Conservation (phyloP, 2,113 vertebrate species). For the Passerina amoena region DNA sequence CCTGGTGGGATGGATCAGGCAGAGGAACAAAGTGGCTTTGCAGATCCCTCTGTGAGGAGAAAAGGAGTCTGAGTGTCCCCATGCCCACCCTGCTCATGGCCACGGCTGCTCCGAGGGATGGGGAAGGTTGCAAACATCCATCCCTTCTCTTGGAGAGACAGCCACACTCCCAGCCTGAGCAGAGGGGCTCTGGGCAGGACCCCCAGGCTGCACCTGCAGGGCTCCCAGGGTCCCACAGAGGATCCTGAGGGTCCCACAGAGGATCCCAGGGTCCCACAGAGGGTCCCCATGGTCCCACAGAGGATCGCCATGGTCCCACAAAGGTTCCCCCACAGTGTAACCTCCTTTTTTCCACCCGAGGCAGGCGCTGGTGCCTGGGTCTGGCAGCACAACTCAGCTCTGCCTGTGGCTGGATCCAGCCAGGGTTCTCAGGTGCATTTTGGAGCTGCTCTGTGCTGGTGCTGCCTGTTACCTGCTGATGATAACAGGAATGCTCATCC, state of each 20-base stretch:
- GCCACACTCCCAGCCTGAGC: accelerated
- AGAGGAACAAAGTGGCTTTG: neutral
- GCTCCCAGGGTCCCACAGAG: neutral
- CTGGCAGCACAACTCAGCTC: accelerated
- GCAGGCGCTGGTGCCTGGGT: accelerated
- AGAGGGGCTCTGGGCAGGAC: neutral
- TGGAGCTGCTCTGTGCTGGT: neutral
- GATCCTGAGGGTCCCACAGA: too few relatives aligned
- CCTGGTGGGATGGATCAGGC: accelerated
- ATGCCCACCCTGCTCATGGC: accelerated
- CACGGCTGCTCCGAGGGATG: neutral
- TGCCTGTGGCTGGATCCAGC: neutral
- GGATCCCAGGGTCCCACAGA: too few relatives aligned
- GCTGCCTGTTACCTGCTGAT: accelerated
- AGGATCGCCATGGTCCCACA: neutral
- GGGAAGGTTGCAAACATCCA: neutral
- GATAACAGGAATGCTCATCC: accelerated
- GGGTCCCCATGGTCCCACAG: neutral
- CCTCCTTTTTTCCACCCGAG: accelerated
- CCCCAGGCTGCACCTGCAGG: neutral
- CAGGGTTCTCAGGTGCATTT: neutral
- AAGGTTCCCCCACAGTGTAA: too few relatives aligned
- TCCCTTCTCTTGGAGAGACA: neutral
- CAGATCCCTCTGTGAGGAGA: neutral
- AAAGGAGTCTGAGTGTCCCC: neutral